Evolutionary conservation across 2,797 vertebrate species (phyloP).

Genomic region (Acanthurus leucopareius): DNA sequence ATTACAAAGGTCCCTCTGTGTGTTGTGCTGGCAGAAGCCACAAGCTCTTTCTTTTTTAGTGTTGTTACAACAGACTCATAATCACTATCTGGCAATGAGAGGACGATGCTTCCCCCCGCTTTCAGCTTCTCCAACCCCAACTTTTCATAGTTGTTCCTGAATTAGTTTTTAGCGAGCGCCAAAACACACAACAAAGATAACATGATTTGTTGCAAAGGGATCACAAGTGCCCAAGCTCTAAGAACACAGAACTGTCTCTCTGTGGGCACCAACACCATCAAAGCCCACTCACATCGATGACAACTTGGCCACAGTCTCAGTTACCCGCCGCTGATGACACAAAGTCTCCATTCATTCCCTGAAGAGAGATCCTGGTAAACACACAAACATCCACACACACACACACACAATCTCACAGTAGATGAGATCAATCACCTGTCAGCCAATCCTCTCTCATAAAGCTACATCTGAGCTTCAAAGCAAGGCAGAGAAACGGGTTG

Average conservation of each 20-base stretch:
- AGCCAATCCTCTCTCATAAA: background rate
- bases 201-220: constrained; percentile 40
- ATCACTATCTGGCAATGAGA: constrained; percentile 57
- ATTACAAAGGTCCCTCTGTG: constrained; percentile 71
- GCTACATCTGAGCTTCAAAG: background rate
- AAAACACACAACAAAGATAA: constrained; percentile 33
- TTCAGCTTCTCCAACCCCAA: constrained; percentile 38
- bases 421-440: constrained; percentile 20
- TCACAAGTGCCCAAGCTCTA: constrained; percentile 19
- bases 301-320: constrained; percentile 32
- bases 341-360: constrained; percentile 53
- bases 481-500: background rate
- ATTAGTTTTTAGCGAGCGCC: constrained; percentile 23
- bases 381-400: constrained; percentile 11
- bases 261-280: constrained; percentile 15
- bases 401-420: constrained; percentile 25
- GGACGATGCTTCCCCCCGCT: constrained; percentile 21
- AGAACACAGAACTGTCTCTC: constrained; percentile 30
- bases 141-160: constrained; percentile 30
- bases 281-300: constrained; percentile 31
- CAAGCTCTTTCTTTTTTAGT: constrained; percentile 59
- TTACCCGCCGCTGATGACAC: constrained; percentile 38
- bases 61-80: constrained; percentile 59
- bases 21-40: constrained; percentile 56
- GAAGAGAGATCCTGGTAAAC: constrained; percentile 40